A percentile compares a stretch with the other conserved stretches of the same genome.
These are phyloP conservation scores for Drosophila pseudotalamancana DNA, from an alignment of 2,888 invertebrate species.

Conservation along the genomic window DNA sequence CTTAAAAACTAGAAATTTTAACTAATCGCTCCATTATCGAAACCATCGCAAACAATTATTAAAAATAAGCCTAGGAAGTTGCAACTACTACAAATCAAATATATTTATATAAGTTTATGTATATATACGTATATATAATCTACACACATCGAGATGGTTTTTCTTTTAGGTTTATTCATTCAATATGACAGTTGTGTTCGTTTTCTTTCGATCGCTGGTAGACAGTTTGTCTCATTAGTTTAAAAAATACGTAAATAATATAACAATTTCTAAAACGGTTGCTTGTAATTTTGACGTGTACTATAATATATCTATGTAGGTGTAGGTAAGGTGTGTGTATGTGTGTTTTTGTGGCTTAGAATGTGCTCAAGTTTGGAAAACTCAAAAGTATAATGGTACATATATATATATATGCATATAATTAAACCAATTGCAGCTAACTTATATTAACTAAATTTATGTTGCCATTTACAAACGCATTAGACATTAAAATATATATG, in stretches of 20 bases:
- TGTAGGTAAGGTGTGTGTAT: constrained; percentile 10
- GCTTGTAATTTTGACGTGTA: constrained; percentile 22
- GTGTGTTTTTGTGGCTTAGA: constrained; percentile 46
- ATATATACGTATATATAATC: constrained; percentile 34
- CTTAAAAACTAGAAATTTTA: constrained; percentile 74
- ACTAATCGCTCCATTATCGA: constrained; percentile 70
- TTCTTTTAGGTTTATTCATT: constrained; percentile 55
- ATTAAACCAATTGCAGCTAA: constrained; percentile 67
- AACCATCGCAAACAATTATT: constrained; percentile 76
- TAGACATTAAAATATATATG: constrained; percentile 8
- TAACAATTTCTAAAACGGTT: constrained; percentile 58
- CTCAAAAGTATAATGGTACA: constrained; percentile 37
- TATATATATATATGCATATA: constrained; percentile 11
- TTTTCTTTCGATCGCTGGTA: constrained; percentile 69
- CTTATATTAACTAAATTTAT: constrained; percentile 68
- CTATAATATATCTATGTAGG: constrained; percentile 20
- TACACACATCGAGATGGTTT: constrained; percentile 72
- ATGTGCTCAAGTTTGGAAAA: constrained; percentile 66
- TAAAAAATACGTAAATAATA: constrained; percentile 54
- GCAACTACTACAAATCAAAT: constrained; percentile 73
- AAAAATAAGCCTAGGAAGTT: constrained; percentile 75
- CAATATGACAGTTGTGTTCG: constrained; percentile 76
- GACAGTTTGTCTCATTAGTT: constrained; percentile 44
- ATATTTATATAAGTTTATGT: constrained; percentile 23
- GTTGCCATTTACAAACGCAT: constrained; percentile 29